phyloP scores from a whole-genome alignment of 2,888 invertebrate genomes.

The Teleogryllus oceanicus region DNA sequence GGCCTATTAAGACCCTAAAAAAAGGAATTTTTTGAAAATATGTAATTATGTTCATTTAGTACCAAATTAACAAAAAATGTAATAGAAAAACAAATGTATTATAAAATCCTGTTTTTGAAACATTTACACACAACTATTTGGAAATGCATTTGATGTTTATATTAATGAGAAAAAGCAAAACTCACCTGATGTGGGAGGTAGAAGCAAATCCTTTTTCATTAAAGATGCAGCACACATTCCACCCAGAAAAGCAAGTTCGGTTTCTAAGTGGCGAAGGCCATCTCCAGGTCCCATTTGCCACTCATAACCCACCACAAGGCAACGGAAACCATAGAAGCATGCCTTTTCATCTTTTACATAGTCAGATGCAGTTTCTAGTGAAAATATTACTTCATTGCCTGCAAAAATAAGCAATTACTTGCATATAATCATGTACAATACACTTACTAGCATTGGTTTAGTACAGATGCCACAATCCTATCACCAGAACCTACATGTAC shows the following conservation, averaged over 20 bases:
- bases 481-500: no score
- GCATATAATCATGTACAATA: not conserved
- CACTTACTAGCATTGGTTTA: no score
- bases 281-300: conserved; percentile 50
- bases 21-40: no score
- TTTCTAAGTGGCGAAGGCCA: conserved; percentile 74
- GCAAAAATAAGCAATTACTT: conserved; percentile 31
- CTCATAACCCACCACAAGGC: conserved; percentile 75
- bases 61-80: no score
- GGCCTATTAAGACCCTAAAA: no score
- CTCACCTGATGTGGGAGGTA: conserved; percentile 59
- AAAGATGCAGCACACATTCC: conserved; percentile 89
- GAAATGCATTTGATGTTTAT: no score
- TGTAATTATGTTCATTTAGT: no score
- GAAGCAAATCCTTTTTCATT: conserved; percentile 73
- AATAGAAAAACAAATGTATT: no score
- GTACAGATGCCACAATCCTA: no score
- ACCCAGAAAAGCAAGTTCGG: conserved; percentile 84
- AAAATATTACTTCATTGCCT: conserved; percentile 92
- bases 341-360: conserved; percentile 87
- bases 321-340: conserved; percentile 75
- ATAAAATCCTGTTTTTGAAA: no score
- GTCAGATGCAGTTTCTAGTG: conserved; percentile 91
- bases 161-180: no score
- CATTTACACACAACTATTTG: no score